Percentiles rank a stretch among this genome's conserved stretches.
Evolutionary conservation across 2,888 invertebrate species (phyloP).

Genomic region (Drosophila testacea): DNA sequence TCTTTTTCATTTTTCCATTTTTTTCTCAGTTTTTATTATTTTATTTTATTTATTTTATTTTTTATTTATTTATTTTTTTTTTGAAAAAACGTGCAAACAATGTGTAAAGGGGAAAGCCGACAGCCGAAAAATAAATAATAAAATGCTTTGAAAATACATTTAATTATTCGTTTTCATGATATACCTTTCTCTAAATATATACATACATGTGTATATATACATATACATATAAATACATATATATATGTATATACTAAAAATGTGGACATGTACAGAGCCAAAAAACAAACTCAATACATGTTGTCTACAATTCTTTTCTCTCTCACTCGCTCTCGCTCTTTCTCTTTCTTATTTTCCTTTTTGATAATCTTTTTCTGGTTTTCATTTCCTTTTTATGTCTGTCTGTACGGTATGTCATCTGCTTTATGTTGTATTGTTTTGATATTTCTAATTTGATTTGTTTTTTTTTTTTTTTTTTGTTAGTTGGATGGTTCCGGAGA

Average conservation of each 20-base stretch:
- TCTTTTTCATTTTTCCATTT: constrained; percentile 39
- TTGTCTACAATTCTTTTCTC: constrained; percentile 23
- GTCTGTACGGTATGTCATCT: constrained; percentile 38
- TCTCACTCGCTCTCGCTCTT: not conserved
- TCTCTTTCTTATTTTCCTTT: constrained; percentile 7
- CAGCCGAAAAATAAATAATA: constrained; percentile 84
- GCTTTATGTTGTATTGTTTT: constrained; percentile 9
- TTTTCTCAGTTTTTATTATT: constrained; percentile 38
- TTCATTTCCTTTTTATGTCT: constrained; percentile 19
- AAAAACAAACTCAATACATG: constrained; percentile 48
- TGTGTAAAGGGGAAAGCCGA: constrained; percentile 86
- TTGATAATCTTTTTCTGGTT: constrained; percentile 4
- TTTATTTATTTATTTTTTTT: constrained; percentile 47
- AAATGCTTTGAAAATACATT: constrained; percentile 73
- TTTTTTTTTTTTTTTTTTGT: constrained; percentile 20
- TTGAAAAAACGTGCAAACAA: constrained; percentile 86
- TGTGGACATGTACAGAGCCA: constrained; percentile 32
- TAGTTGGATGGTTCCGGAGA: constrained; percentile 16
- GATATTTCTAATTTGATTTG: constrained; percentile 2
- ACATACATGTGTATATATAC: constrained; percentile 17
- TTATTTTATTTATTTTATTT: constrained; percentile 47
- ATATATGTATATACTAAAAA: constrained; percentile 9
- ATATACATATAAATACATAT: constrained; percentile 5
- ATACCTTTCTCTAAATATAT: constrained; percentile 26
- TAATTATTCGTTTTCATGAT: constrained; percentile 61